Conservation (phyloP, 1,140 invertebrate genomes). For the Temnothorax curvispinosus region DNA sequence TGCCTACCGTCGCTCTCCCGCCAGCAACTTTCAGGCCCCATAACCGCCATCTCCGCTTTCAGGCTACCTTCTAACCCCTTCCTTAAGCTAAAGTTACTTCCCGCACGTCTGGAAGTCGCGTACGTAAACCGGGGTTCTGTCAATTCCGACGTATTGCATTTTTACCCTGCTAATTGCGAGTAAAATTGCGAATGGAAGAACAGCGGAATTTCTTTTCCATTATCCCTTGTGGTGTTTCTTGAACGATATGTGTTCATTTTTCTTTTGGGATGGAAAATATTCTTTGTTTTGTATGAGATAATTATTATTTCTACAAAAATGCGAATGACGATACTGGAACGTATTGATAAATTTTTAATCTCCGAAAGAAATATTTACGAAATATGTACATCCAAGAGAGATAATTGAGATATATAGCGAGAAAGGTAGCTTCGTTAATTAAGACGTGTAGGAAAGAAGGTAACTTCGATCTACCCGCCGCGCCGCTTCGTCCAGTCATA, state of each 20-base stretch:
- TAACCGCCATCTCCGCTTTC: conserved; percentile 47
- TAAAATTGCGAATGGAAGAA: background rate
- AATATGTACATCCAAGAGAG: background rate
- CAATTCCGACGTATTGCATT: conserved; percentile 34
- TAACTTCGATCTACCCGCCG: conserved; percentile 10
- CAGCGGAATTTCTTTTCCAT: background rate
- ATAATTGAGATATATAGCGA: background rate
- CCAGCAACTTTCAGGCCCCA: conserved; percentile 68
- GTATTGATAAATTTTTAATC: background rate
- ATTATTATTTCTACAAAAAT: background rate
- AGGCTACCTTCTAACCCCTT: background rate
- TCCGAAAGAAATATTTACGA: background rate
- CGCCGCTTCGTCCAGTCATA: background rate
- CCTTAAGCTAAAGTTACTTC: conserved; percentile 32
- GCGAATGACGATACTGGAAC: background rate
- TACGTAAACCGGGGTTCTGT: conserved; percentile 17
- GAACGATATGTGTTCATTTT: background rate
- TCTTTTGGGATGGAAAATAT: background rate
- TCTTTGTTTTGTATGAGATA: background rate
- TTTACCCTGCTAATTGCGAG: conserved; percentile 5
- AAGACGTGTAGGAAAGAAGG: conserved; percentile 19
- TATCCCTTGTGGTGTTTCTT: background rate
- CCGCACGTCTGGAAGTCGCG: conserved; percentile 6
- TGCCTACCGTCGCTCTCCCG: conserved; percentile 74
- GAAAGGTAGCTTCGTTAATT: conserved; percentile 25